A percentile compares a stretch with the other conserved stretches of the same genome.
phyloP scores from a whole-genome alignment of 2,113 vertebrate species.

The Trogon melanurus region DNA sequence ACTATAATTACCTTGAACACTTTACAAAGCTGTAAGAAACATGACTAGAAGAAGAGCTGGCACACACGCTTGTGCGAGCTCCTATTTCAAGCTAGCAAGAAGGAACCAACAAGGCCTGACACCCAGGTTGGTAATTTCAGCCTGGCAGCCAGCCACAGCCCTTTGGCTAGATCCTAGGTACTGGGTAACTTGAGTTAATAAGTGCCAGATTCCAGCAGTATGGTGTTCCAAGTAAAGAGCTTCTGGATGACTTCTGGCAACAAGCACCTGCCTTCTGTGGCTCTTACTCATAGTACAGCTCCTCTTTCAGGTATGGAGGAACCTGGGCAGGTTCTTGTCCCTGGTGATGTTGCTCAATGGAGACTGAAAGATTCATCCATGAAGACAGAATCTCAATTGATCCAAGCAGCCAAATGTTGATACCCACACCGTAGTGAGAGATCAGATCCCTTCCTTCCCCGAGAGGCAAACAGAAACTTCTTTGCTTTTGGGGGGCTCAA shows the following conservation, averaged over 20 bases:
- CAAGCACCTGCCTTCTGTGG: not conserved
- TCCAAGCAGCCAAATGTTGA: not conserved
- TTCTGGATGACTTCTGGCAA: not conserved
- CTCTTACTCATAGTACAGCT: not conserved
- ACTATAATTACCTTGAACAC: constrained; percentile 31
- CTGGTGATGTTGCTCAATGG: not conserved
- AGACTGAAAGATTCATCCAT: not conserved
- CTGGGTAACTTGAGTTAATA: constrained; percentile 54
- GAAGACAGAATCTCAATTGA: not conserved
- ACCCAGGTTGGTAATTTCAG: constrained; percentile 31
- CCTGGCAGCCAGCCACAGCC: constrained; percentile 40
- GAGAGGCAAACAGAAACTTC: not conserved
- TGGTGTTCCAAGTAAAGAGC: not conserved
- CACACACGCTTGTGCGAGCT: not conserved
- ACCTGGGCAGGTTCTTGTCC: not conserved
- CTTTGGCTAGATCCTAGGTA: constrained; percentile 35
- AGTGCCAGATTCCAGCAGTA: constrained; percentile 51
- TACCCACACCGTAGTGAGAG: not conserved
- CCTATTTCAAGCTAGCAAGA: constrained; percentile 18
- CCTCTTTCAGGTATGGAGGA: not conserved
- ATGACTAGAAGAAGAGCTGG: constrained; percentile 26
- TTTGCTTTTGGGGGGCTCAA: not conserved
- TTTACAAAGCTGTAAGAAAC: constrained; percentile 47
- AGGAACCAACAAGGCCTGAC: constrained; percentile 37
- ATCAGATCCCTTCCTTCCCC: not conserved